Evolutionary conservation across 2,888 invertebrate species (phyloP), one percentile per base, ranked within the genome.

Genomic region (Ernsta delagoae): DNA sequence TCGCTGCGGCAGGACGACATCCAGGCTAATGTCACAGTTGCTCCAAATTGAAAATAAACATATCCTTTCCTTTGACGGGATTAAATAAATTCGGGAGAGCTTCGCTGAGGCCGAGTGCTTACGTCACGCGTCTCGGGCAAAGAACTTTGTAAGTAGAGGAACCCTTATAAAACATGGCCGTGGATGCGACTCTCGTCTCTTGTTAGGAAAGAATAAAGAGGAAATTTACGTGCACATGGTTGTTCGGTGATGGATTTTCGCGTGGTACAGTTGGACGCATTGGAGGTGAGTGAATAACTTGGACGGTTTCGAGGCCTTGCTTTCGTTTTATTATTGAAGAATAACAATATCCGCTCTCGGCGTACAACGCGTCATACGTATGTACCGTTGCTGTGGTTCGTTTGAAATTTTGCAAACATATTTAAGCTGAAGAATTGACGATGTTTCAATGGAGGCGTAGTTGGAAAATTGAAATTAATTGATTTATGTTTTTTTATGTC

Each of bases 31-130:
- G 67, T 68, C 61, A 67, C 56, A 57, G 61, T 68, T 67, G 60
- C 67, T 66, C 60, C 67, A 62, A 68, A 68, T 68, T 68, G 56
- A 68, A 68, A 62, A 68, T 68, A 68, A 62, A 68, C 67, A 62
- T 68, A 62, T 68, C 61, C 56, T 48, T 62, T 62, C 61, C 67
- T 68, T 68, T 68, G 67, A 68, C 67, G 67, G 61, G 67, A 68
- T 68, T 68, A 68, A 62, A 68, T 68, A 68, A 68, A 68, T 68
- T 68, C 56, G 16, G 43, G 39, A 24, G 41, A 63, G 53, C 56
- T 56, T 64, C 64, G n/a, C 31, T 31, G 63, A 67, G 60, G 60
- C 60, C 60, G 60, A 53, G 66, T 67, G 66, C 66, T 67, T 54
- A 61, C 66, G 60, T 67, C 60, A 67, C 66, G 60, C 43, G 41